Base-by-base conservation (phyloP, 2,888 invertebrate species). In the Bugulina stolonifera region DNA sequence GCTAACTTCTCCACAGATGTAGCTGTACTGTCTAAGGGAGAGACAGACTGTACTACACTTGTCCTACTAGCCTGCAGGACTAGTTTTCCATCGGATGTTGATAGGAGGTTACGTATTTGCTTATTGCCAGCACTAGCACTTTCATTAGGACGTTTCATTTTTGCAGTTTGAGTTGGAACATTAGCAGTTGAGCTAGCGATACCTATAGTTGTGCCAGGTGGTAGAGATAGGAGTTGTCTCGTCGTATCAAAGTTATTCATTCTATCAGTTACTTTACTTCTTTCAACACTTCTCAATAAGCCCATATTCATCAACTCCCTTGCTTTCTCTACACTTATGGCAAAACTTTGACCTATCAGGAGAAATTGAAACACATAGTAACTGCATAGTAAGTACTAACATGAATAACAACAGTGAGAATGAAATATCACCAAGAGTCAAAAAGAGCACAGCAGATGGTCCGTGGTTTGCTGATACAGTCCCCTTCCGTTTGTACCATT, bases 221-320 rank as follows among this genome's bases (percentile, higher is more conserved):
- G 64, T 2, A 64, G 27, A 64, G 64, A 27, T 2, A 64, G 27
- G 3, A 34, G 27, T 10, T 34, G 27, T 25, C 32, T 22, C 3
- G 64, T 64, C 2, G 34, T 64, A 25, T 64, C 64, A 64, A 14
- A 34, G 32, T 34, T 64, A 27, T 3, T 25, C 32, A 32, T 3
- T 25, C 27, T 27, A 64, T 64, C 34, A 25, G 32, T 32, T 64
- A 14, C 2, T 25, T 32, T 10, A 64, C 29, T 29, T 18, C 32
- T 27, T 10, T 14, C 27, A 32, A 32, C 22, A 32, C 27, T 64
- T 18, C 32, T 27, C 5, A 64, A n/a, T 18, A 64, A 18, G 64
- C 64, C 64, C 64, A 32, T 64, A 34, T 27, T 64, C 64, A 64
- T 14, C n/a, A 64, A 27, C 64, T 64, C 64, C 32, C n/a, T 64